A percentile compares a stretch with the other conserved stretches of the same genome.
Conservation (phyloP, 1,140 invertebrate species). For the Bacillus rossius region DNA sequence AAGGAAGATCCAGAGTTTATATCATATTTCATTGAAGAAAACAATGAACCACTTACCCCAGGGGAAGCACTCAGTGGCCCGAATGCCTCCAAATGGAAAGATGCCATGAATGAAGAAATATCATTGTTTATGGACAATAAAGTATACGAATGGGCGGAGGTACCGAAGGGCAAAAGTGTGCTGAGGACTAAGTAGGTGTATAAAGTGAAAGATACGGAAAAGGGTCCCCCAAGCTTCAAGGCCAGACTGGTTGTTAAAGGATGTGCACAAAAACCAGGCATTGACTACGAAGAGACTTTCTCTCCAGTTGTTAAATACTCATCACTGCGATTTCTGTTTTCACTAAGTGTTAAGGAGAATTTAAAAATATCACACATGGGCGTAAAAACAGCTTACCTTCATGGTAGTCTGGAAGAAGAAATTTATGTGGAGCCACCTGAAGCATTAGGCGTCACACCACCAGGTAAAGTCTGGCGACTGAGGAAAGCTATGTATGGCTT, state of each 20-base stretch:
- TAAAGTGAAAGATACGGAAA: too few species aligned
- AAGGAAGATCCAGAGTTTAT: too few species aligned
- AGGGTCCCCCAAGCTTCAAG: slow-evolving; percentile 10
- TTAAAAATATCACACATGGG: slow-evolving; percentile 39
- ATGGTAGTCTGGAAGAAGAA: slow-evolving; percentile 37
- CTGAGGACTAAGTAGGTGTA: too few species aligned
- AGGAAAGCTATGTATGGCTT: slow-evolving; percentile 22
- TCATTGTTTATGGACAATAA: too few species aligned
- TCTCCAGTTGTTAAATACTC: slow-evolving; percentile 36
- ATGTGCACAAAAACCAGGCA: slow-evolving; percentile 31
- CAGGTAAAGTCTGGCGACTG: slow-evolving; percentile 19
- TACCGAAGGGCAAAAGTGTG: too few species aligned
- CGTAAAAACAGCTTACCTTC: slow-evolving; percentile 42
- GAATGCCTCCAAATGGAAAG: too few species aligned
- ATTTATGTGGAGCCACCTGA: slow-evolving; percentile 38
- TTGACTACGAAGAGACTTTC: slow-evolving; percentile 43
- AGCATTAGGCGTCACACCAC: slow-evolving; percentile 8
- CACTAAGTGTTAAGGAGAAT: slow-evolving; percentile 34
- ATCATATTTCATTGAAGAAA: too few species aligned
- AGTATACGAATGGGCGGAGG: too few species aligned
- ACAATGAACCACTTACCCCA: too few species aligned
- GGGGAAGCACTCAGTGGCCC: too few species aligned
- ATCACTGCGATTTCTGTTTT: slow-evolving; percentile 40
- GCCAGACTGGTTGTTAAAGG: slow-evolving; percentile 40
- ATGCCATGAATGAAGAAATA: too few species aligned